Evolutionary conservation across 2,888 invertebrate genomes (phyloP), one percentile per base, ranked within the genome.

Genomic region (Strigamia maritima): DNA sequence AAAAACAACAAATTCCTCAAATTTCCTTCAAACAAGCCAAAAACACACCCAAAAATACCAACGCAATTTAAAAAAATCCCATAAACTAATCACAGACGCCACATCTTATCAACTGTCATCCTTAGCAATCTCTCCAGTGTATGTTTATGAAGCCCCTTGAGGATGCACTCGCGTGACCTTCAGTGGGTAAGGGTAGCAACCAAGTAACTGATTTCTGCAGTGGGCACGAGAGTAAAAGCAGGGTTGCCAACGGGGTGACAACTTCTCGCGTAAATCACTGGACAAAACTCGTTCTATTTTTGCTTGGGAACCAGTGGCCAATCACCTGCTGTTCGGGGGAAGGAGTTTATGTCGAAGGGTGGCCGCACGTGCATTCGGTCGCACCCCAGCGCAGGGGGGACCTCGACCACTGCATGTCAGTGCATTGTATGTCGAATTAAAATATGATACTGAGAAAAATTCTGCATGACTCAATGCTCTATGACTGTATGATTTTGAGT

Each of bases 311-410:
- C 19, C 60, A 60, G 60, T 24, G 60, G 24, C 60, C 60, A n/a
- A 60, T n/a, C 60, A 60, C 60, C 60, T 60, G 60, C 60, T 19
- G 60, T 24, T 60, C 24, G 22, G n/a, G 60, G 60, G 60, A 60
- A 24, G 60, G 60, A 60, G 60, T 60, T 22, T 19, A 60, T 19
- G 60, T 19, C 24, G 24, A 22, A 60, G 60, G 60, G 60, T 60
- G 60, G 22, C 60, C 60, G 60, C 60, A 60, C 60, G 60, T 60
- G 60, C 60, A 60, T 19, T 16, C 60, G 4, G 60, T 19, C 60
- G 60, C 24, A 8, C n/a, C 60, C 8, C 60, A 60, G 16, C 7
- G 10, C 19, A 49, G 14, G 49, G 54, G 54, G 54, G 16, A 16
- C 2, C 4, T 16, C 16, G 60, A 19, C 60, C 19, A 60, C 60